A percentile compares a stretch with the other conserved stretches of the same genome.
Conservation (phyloP, 2,888 invertebrate species). For the Barypeithes pellucidus region DNA sequence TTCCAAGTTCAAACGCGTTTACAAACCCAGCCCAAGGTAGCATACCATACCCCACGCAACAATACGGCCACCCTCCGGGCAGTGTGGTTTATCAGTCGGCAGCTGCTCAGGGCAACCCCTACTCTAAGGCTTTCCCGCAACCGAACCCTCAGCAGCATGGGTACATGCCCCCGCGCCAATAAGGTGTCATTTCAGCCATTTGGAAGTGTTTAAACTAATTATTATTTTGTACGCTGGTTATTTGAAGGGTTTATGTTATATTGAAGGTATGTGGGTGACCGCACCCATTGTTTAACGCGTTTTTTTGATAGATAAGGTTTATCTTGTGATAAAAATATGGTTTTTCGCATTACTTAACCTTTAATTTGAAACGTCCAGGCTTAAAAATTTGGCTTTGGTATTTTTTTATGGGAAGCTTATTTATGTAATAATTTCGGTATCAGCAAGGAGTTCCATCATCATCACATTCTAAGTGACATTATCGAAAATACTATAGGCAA, state of each 20-base stretch:
- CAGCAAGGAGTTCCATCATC: too few species aligned
- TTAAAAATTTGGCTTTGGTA: too few species aligned
- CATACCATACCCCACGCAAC: constrained; percentile 63
- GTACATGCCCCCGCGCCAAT: constrained; percentile 67
- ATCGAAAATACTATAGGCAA: too few species aligned
- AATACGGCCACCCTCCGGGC: constrained; percentile 60
- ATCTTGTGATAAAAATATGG: too few species aligned
- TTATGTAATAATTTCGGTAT: too few species aligned
- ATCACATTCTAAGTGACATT: too few species aligned
- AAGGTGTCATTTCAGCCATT: constrained; percentile 29
- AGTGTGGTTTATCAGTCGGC: constrained; percentile 59
- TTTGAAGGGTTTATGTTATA: background rate
- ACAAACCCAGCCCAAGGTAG: constrained; percentile 63
- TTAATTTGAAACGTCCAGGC: too few species aligned
- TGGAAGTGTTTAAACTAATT: constrained; percentile 15
- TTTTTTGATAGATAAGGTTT: too few species aligned
- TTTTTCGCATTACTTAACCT: too few species aligned
- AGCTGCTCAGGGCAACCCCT: constrained; percentile 65
- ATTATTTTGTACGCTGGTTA: background rate
- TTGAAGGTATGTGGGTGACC: background rate
- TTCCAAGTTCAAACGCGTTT: constrained; percentile 64
- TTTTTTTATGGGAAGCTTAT: too few species aligned
- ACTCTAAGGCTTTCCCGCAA: constrained; percentile 66
- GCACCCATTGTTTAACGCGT: background rate
- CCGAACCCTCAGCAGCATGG: constrained; percentile 64